Evolutionary conservation across 2,888 invertebrate genomes (phyloP), one percentile per base, ranked within the genome.

Genomic region (Melanostoma mellinum): DNA sequence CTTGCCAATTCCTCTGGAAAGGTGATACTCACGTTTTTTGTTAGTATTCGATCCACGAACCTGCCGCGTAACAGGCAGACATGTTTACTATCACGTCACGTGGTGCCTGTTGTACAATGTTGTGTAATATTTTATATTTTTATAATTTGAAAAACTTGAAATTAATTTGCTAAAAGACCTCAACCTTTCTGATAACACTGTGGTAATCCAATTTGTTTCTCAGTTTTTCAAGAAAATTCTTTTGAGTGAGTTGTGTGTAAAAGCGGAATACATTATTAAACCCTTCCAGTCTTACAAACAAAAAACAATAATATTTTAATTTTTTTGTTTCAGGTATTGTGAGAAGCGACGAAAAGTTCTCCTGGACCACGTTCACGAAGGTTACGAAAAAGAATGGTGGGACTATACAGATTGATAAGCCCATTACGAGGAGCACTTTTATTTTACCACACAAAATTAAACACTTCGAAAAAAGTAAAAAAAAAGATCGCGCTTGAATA

Each of bases 331-430:
- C 92, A 98, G 99, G 93, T 99, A 99, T 92, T 99, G 99, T 93
- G 99, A 99, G 92, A 97, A 97, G 91, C 95, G 99, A 89, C 95
- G 99, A 88, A 97, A 97, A 92, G 98, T 97, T 86, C 93, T 99
- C 87, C 93, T 99, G 89, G 98, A 98, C 91, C 99, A 99, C 92
- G 99, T 99, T 65, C 97, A 98, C 91, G 99, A 99, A 93, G 99
- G 99, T 85, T 98, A 99, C 91, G 99, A 99, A 92, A 98, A 97
- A 92, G 98, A 99, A 91, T 96, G 97, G 95, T 99, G 99, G 99
- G 97, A 97, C 89, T 98, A 97, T 92, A 96, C 95, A 92, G 97
- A 97, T 94, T 96, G 91, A 91, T 90, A 89, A 85, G 89, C 55
- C 52, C 2, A 42, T 9, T 33, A 32, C 44, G 32, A 30, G 9